Conservation (phyloP, 92 coral and sea anemone species). For the Blastomussa wellsi region DNA sequence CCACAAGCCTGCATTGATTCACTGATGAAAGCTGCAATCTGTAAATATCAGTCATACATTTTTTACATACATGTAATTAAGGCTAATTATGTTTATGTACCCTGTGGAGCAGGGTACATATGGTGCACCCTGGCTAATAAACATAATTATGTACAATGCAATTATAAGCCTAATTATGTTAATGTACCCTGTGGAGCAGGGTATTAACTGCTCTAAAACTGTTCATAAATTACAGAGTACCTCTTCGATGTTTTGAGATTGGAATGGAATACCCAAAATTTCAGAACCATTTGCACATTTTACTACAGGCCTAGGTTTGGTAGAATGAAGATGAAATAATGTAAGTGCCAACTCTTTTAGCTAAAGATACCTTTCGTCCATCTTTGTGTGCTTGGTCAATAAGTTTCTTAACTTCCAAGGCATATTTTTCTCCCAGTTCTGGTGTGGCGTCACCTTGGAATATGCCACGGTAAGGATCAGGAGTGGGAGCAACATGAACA, state of each 20-base stretch:
- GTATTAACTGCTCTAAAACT: no score
- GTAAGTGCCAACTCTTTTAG: not conserved
- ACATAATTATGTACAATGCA: no score
- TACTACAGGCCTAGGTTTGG: no score
- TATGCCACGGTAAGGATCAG: slow-evolving; percentile 91
- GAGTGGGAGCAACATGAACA: slow-evolving; percentile 81
- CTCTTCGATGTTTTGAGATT: not conserved
- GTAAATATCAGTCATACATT: not conserved
- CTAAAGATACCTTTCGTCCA: slow-evolving; percentile 74
- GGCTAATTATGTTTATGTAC: no score
- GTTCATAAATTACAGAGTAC: not conserved
- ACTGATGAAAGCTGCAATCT: slow-evolving; percentile 93
- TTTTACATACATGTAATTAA: no score
- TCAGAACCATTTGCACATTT: not conserved
- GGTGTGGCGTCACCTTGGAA: slow-evolving; percentile 80
- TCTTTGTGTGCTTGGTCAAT: slow-evolving; percentile 75
- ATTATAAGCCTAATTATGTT: no score
- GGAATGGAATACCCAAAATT: not conserved
- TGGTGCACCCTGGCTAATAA: no score
- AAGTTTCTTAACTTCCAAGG: slow-evolving; percentile 79
- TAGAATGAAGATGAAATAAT: no score
- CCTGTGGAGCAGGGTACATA: no score
- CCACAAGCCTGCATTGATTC: slow-evolving; percentile 98
- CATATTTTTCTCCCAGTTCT: slow-evolving; percentile 84
- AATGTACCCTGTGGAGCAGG: no score